Evolutionary conservation across 2,888 invertebrate species (phyloP).

Genomic region (Craniophora ligustri): DNA sequence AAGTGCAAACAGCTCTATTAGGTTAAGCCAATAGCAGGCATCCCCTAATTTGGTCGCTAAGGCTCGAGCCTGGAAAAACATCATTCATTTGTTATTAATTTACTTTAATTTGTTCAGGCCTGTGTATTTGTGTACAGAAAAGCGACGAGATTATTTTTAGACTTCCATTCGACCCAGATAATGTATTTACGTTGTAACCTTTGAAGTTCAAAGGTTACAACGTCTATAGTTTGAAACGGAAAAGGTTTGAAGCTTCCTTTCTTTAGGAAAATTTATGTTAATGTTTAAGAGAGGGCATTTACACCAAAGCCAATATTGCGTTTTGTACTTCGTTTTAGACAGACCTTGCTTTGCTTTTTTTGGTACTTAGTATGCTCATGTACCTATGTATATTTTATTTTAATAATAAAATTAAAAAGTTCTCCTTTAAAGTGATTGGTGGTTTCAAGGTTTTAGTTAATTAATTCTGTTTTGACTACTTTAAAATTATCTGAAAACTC

Average conservation of each 20-base stretch:
- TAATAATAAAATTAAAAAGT: too few relatives aligned
- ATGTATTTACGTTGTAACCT: conserved; percentile 34
- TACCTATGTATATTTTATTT: too few relatives aligned
- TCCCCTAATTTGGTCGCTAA: conserved; percentile 90
- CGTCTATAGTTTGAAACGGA: conserved; percentile 12
- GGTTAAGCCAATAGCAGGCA: conserved; percentile 94
- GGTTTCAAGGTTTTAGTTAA: too few relatives aligned
- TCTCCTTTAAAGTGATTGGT: too few relatives aligned
- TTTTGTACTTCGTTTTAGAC: too few relatives aligned
- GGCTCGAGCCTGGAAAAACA: conserved; percentile 78
- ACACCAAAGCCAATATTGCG: too few relatives aligned
- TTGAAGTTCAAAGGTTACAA: conserved; percentile 39
- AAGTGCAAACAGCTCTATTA: conserved; percentile 95
- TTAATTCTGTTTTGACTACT: too few relatives aligned
- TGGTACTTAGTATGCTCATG: too few relatives aligned
- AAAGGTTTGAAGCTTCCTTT: conserved; percentile 9
- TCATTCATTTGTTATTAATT: background rate
- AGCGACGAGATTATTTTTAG: conserved; percentile 30
- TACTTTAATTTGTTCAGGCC: background rate
- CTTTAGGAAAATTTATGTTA: background rate
- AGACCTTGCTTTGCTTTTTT: too few relatives aligned
- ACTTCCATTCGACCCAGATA: conserved; percentile 25
- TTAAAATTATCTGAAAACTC: too few relatives aligned
- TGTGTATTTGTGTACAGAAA: conserved; percentile 4
- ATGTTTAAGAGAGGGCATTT: background rate